These are phyloP conservation scores for Psittacula echo DNA, from an alignment of 2,797 vertebrate species.

Conservation along the genomic window DNA sequence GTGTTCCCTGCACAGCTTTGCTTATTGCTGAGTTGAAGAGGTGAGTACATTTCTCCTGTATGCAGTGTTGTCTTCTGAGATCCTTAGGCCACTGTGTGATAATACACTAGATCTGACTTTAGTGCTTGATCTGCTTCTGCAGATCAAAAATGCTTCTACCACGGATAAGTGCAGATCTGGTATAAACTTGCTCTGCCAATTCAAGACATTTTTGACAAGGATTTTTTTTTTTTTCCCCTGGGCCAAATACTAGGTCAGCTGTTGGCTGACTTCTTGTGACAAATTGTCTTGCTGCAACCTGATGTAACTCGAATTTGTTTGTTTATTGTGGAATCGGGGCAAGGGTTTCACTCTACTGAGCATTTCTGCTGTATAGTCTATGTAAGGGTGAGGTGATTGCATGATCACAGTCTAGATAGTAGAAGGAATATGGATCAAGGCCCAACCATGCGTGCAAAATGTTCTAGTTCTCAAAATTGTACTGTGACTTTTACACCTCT, in stretches of 20 bases:
- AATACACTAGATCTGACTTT: neutral
- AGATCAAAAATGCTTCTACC: neutral
- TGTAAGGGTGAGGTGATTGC: neutral
- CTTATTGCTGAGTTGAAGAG: slow-evolving; percentile 94
- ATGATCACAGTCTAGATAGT: neutral
- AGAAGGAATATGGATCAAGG: neutral
- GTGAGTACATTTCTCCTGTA: slow-evolving; percentile 73
- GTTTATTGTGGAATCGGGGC: neutral
- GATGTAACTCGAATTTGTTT: neutral
- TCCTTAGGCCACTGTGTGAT: rapidly evolving
- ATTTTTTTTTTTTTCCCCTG: neutral
- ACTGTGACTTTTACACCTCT: neutral
- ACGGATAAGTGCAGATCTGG: neutral
- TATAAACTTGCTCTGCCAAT: neutral
- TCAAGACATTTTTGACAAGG: neutral
- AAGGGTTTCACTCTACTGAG: neutral
- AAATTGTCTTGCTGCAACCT: neutral
- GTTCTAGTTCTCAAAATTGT: neutral
- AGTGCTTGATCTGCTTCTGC: neutral
- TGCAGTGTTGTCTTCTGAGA: neutral
- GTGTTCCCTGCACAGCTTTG: slow-evolving; percentile 92
- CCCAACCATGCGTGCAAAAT: neutral
- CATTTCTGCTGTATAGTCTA: neutral
- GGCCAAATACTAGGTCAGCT: neutral
- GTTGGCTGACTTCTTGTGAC: neutral